Evolutionary conservation across 2,113 vertebrate genomes (phyloP).

Genomic region (Anguilla japonica): DNA sequence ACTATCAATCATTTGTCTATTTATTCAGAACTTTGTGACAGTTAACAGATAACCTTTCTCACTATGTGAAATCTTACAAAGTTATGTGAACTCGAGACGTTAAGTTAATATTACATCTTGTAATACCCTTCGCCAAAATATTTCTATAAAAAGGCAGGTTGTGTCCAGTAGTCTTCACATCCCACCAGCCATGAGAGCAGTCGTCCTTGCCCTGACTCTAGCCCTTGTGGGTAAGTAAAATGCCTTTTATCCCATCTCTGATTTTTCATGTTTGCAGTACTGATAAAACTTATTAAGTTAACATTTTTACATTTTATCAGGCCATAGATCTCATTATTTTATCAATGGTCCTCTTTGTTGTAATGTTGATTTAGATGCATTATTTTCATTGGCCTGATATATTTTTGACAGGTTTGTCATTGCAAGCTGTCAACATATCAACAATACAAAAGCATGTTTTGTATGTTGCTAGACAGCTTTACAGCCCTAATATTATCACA

Average conservation of each 20-base stretch:
- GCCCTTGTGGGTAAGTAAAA: constrained; percentile 78
- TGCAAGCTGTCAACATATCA: too few relatives aligned
- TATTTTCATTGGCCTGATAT: not conserved
- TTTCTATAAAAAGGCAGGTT: not conserved
- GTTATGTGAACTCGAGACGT: not conserved
- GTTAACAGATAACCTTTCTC: too few relatives aligned
- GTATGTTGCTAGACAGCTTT: too few relatives aligned
- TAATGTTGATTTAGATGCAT: too few relatives aligned
- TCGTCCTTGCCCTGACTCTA: constrained; percentile 71
- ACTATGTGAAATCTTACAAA: not conserved
- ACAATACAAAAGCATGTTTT: too few relatives aligned
- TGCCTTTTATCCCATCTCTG: not conserved
- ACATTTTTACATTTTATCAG: too few relatives aligned
- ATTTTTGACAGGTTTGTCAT: constrained; percentile 24
- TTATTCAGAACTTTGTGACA: not conserved
- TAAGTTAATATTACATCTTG: not conserved
- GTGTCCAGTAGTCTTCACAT: not conserved
- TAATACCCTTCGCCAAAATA: not conserved
- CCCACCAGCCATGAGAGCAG: constrained; percentile 72
- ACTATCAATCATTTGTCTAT: not conserved
- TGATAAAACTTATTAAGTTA: not conserved
- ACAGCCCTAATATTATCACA: too few relatives aligned
- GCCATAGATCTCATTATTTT: too few relatives aligned
- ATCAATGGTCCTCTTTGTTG: too few relatives aligned
- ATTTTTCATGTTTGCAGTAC: not conserved